Evolutionary conservation across 2,888 invertebrate genomes (phyloP), one percentile per base, ranked within the genome.

Genomic region (Vanessa cardui): DNA sequence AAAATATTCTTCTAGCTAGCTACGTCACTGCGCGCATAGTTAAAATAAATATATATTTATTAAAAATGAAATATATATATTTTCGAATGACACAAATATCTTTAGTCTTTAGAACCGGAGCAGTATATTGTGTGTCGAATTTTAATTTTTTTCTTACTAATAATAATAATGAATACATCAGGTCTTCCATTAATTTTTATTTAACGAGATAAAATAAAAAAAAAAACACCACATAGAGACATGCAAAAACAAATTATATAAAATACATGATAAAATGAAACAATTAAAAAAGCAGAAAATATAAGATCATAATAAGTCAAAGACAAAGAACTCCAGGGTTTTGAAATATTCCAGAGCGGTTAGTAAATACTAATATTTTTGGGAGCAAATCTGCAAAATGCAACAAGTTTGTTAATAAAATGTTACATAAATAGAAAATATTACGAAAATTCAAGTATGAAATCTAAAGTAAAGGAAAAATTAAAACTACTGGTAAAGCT

Each of bases 331-430:
- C 58, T 31, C 45, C 52, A 31, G 15, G 21, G 31, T 31, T 60
- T 39, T 49, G 18, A 46, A 26, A 31, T 6, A 31, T 26, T 47
- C 21, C 21, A 64, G 47, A 56, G 12, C 12, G 2, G 49, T 71
- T 83, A 92, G 80, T 83, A 92, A 78, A 92, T 92, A 78, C 90
- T 92, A 81, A 92, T 88, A 84, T 92, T 92, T 88, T 92, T 92
- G 78, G 92, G 92, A 75, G 87, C 92, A 80, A 92, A 92, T 91
- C 92, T 92, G 92, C 77, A 90, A 90, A 79, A 76, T 76, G 71
- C 52, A 64, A 59, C 50, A 12, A 26, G 21, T 44, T 56, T 6
- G 62, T 66, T 62, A 60, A 39, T 62, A 54, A 52, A 64, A 58
- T 21, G 1, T 21, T 26, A 52, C 26, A 31, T 8, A 16, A 54